Base-by-base conservation (phyloP, 2,113 vertebrate genomes). In the Panthera leo region DNA sequence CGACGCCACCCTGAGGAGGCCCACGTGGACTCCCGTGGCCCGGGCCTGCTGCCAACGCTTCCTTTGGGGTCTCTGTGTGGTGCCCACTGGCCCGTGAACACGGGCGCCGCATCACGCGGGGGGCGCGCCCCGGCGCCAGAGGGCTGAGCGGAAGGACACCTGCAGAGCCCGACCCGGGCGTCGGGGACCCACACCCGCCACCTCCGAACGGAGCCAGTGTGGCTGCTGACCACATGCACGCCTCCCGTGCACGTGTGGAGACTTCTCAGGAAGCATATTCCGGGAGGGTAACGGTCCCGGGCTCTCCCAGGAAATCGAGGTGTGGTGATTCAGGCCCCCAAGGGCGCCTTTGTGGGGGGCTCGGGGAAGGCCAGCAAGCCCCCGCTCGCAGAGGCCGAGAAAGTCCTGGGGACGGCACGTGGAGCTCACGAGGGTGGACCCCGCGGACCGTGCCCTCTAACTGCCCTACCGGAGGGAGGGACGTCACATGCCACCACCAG, bases 81-180 rank as follows among this genome's bases (percentile, higher is more conserved):
- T 19, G 55, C 55, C 55, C 55, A 6, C 55, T 58, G 55, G 55
- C 55, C 16, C 55, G 55, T 55, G 55, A 55, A 55, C 55, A 5
- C 55, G 18, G 16, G 16, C 18, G 0, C 16, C 55, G 5, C 13
- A 0, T 58, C 55, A 19, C 7, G 2, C 1, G 55, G 55, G 14
- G 55, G 55, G 19, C 55, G 7, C 55, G 55, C 55, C 55, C 53
- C 55, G 5, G 19, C 19, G 7, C 55, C 55, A 21, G 55, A 58
- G 55, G 55, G 55, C 55, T 21, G 55, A 58, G 55, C 5, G 16
- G 55, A 29, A 2, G 23, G 45, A 36, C 70, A 45, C 34, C 86
- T 1, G 51, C 16, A 19, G 27, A 36, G 19, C 73, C 6, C 2
- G 9, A 7, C 0, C 15, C 2, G 0, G 51, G 19, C 7, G 51